Evolutionary conservation across 2,797 vertebrate species (phyloP).

Genomic region (Falco columbarius): DNA sequence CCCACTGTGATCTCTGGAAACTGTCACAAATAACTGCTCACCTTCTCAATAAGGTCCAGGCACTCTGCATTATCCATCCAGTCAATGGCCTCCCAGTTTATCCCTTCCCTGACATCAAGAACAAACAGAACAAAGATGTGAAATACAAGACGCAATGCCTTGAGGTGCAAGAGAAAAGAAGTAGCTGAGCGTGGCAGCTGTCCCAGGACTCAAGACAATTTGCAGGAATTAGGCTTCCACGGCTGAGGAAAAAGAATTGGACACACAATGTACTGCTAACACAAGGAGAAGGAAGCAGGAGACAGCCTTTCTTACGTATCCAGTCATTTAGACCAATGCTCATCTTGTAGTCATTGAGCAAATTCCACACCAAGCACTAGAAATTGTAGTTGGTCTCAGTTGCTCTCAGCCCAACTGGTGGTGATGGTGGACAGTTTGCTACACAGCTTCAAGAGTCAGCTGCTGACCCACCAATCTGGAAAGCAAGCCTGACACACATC

Average conservation of each 20-base stretch:
- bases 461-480: neutral
- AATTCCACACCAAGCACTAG: neutral
- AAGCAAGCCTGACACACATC: neutral
- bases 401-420: neutral
- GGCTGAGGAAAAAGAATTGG: neutral
- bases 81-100: conserved; percentile 92
- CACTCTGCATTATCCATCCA: conserved; percentile 97
- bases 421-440: neutral
- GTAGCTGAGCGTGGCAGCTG: neutral
- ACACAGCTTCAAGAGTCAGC: neutral
- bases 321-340: neutral
- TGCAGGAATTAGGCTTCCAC: neutral
- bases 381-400: neutral
- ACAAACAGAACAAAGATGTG: conserved; percentile 10
- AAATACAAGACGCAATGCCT: neutral
- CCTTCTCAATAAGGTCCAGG: conserved; percentile 92
- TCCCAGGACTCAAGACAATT: neutral
- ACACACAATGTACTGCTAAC: neutral
- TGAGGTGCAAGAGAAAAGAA: neutral
- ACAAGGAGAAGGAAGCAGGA: neutral
- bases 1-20: neutral
- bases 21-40: conserved; percentile 46
- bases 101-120: conserved; percentile 83
- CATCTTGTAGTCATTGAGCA: neutral
- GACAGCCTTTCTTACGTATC: neutral